phyloP scores from a whole-genome alignment of 2,888 invertebrate genomes.

The Drosophila tanythrix region DNA sequence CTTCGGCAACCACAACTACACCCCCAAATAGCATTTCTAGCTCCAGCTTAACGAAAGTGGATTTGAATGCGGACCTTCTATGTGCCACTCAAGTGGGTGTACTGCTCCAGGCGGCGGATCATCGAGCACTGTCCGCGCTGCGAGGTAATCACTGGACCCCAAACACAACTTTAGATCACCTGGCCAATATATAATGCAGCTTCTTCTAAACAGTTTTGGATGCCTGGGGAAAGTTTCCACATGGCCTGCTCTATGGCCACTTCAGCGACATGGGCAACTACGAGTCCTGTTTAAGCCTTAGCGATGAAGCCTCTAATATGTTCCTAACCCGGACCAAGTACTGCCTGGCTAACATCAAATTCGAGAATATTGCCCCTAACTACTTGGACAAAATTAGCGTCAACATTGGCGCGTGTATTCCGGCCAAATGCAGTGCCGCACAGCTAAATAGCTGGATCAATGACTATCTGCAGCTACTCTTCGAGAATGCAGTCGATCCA shows the following conservation, averaged over 20 bases:
- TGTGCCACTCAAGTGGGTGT: conserved; percentile 52
- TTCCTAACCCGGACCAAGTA: conserved; percentile 42
- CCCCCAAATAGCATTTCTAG: not conserved
- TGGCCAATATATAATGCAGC: not conserved
- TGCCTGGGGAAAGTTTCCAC: conserved; percentile 84
- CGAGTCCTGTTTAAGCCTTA: conserved; percentile 82
- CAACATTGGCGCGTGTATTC: conserved; percentile 52
- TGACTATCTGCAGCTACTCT: conserved; percentile 35
- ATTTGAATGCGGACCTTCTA: conserved; percentile 16
- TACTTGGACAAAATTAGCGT: conserved; percentile 8
- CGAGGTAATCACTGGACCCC: conserved; percentile 36
- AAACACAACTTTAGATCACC: not conserved
- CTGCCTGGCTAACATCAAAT: conserved; percentile 53
- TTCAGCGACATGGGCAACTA: conserved; percentile 83
- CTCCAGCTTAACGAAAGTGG: not conserved
- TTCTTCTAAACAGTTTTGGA: conserved; percentile 82
- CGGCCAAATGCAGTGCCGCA: conserved; percentile 38
- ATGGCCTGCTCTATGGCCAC: conserved; percentile 83
- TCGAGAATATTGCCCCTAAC: conserved; percentile 17
- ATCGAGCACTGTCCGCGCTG: conserved; percentile 50
- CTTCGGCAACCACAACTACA: not conserved
- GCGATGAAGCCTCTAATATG: not conserved
- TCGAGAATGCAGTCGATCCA: conserved; percentile 10
- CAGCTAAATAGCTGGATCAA: conserved; percentile 45
- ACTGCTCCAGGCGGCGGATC: conserved; percentile 52